A percentile compares a stretch with the other conserved stretches of the same genome.
Conservation (phyloP, 2,888 invertebrate species). For the Epirrhoe tristata region DNA sequence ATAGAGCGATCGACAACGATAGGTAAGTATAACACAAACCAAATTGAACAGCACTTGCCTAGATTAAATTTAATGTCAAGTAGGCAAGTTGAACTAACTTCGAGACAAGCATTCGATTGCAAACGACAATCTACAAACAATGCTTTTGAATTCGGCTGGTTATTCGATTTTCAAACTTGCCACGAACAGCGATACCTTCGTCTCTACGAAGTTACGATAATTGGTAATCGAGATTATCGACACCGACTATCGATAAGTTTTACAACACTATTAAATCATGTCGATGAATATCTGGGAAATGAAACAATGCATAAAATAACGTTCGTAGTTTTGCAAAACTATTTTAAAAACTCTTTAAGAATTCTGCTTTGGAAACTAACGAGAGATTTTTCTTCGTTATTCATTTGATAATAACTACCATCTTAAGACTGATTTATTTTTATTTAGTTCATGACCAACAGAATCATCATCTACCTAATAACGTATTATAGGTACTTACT, state of each 20-base stretch:
- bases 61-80: conserved; percentile 35
- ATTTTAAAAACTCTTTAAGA: neutral
- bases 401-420: neutral
- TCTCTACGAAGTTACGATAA: conserved; percentile 18
- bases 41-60: conserved; percentile 14
- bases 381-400: neutral
- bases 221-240: neutral
- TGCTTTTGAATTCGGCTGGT: conserved; percentile 22
- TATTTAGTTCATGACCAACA: neutral
- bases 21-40: neutral
- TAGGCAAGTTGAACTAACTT: conserved; percentile 30
- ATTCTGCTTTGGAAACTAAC: neutral
- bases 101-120: conserved; percentile 30
- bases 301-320: neutral
- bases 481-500: no score
- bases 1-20: conserved; percentile 1
- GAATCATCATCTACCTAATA: no score
- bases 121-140: conserved; percentile 32
- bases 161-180: conserved; percentile 28
- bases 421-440: neutral
- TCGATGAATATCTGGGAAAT: neutral
- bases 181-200: conserved; percentile 18
- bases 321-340: neutral
- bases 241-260: conserved; percentile 10
- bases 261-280: conserved; percentile 6